Base-by-base conservation (phyloP, 1,140 invertebrate genomes). In the Drosophila subobscura region DNA sequence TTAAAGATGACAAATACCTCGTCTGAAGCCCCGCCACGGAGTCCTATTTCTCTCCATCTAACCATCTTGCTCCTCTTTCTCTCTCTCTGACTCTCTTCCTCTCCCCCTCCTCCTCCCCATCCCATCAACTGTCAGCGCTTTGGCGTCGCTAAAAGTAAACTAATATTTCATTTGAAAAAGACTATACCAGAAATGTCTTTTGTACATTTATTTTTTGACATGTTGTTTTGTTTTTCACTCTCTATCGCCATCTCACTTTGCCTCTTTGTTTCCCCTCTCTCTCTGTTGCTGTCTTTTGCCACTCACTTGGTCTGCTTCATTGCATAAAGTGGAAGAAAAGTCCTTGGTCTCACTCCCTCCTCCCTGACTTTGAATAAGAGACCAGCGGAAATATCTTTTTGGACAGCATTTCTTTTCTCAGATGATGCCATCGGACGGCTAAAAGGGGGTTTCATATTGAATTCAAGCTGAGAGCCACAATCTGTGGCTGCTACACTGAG, bases 81-180 rank as follows among this genome's bases (percentile, higher is more conserved):
- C 8, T 50, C 27, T 16, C 42, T 7, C 16, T 20, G 47, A 7
- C 2, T 16, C 14, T 3, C 41, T 41, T 20, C 16, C 40, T 33
- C 8, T 40, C 16, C 16, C 1, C 56, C 16, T 1, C 1, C 56
- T 16, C 37, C 10, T 16, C 46, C 47, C 47, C 58, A n/a, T 5
- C 47, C 27, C 47, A 52, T 53, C 51, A 74, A 74, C 71, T 81
- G 81, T 85, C 81, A 85, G 72, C 81, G 77, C 64, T 80, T 85
- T 85, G 78, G 60, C 76, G 71, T 75, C 65, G 73, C 83, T 75
- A 77, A 88, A 86, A 86, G 81, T 86, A 86, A 86, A 86, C 81
- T 88, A 86, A 86, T 86, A 86, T 81, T 86, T 86, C 81, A 86
- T 86, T 85, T 85, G 81, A 80, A 77, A 80, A 85, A 85, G 85